Conservation (phyloP, 2,888 invertebrate species). For the Melanophora roralis region DNA sequence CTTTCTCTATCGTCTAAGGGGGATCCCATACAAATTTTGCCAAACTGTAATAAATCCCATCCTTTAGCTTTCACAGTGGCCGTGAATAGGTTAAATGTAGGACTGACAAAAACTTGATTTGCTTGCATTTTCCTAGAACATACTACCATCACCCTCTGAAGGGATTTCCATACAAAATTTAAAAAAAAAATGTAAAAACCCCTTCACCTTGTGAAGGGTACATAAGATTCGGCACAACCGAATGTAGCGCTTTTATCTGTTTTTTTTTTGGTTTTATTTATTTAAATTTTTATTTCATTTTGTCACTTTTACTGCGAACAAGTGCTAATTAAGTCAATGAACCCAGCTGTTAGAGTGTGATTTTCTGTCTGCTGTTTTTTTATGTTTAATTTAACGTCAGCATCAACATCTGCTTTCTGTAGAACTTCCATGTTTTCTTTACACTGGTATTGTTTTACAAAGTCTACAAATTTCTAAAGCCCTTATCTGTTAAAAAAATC, state of each 20-base stretch:
- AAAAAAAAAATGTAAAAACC: too few relatives aligned
- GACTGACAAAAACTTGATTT: too few relatives aligned
- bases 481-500: conserved; percentile 34
- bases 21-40: too few relatives aligned
- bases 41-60: too few relatives aligned
- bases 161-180: too few relatives aligned
- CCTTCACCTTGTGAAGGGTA: too few relatives aligned
- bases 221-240: too few relatives aligned
- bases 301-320: conserved; percentile 6
- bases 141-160: too few relatives aligned
- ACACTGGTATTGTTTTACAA: background rate
- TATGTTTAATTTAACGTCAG: background rate
- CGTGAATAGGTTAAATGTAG: too few relatives aligned
- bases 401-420: background rate
- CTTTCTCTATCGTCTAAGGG: too few relatives aligned
- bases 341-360: conserved; percentile 14
- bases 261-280: background rate
- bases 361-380: conserved; percentile 5
- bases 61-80: too few relatives aligned
- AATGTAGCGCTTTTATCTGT: background rate
- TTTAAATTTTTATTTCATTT: background rate
- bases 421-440: background rate
- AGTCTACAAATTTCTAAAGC: conserved; percentile 27
- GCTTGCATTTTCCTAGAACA: too few relatives aligned
- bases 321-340: conserved; percentile 46